phyloP scores from a whole-genome alignment of 2,113 vertebrate genomes.

The Colaptes auratus region DNA sequence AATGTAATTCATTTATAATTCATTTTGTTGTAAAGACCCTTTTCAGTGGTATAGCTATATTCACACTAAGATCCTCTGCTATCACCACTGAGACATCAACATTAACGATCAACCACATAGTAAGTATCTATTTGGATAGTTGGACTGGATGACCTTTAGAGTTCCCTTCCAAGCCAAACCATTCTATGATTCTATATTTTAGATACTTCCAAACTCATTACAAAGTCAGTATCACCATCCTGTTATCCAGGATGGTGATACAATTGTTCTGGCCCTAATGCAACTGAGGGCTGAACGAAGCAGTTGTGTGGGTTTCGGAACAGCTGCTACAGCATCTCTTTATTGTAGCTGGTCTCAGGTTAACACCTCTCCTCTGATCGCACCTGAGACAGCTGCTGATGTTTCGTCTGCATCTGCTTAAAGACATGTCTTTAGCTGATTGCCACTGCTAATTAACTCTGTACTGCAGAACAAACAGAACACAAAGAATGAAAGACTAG shows the following conservation, averaged over 20 bases:
- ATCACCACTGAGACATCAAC: not conserved
- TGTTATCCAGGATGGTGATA: not conserved
- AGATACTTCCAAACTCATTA: not conserved
- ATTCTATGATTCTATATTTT: not conserved
- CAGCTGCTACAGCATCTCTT: constrained; percentile 25
- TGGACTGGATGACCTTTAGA: too few species aligned
- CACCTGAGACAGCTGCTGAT: constrained; percentile 42
- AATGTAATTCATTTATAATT: not conserved
- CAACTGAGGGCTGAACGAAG: not conserved
- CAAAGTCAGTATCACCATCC: constrained; percentile 29
- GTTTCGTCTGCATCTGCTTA: not conserved
- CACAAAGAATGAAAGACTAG: not conserved
- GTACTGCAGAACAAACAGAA: not conserved
- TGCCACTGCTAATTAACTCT: constrained; percentile 32
- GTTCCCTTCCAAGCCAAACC: too few species aligned
- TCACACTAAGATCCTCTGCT: not conserved
- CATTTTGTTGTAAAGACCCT: not conserved
- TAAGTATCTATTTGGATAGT: not conserved
- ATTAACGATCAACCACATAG: not conserved
- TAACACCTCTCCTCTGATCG: constrained; percentile 62
- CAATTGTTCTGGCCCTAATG: not conserved
- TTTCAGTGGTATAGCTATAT: not conserved
- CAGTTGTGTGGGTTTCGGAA: not conserved
- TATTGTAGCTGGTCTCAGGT: constrained; percentile 28
- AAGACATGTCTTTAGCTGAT: not conserved